These are phyloP conservation scores for Lucilia cuprina DNA, from an alignment of 1,140 invertebrate species.

Conservation along the genomic window DNA sequence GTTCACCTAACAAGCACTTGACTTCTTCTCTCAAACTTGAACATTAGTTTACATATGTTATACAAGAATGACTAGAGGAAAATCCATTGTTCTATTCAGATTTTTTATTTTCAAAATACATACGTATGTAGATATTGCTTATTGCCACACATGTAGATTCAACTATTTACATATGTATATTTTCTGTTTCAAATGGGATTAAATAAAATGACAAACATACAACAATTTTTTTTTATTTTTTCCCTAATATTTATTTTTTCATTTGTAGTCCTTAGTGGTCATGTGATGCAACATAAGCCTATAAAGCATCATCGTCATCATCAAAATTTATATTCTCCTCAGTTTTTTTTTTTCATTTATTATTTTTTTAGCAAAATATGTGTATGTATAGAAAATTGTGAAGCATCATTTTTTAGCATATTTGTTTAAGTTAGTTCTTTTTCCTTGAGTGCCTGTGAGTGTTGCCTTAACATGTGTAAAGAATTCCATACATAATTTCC, in stretches of 20 bases:
- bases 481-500: not conserved
- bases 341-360: not conserved
- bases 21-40: not conserved
- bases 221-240: not conserved
- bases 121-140: not conserved
- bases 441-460: not conserved
- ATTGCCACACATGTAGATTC: not conserved
- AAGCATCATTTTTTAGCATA: too few species aligned
- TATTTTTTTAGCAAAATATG: too few species aligned
- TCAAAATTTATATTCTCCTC: not conserved
- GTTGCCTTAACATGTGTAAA: not conserved
- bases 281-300: slow-evolving; percentile 18
- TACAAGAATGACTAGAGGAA: not conserved
- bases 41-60: not conserved
- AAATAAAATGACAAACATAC: slow-evolving; percentile 17
- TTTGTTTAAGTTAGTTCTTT: not conserved
- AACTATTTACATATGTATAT: not conserved
- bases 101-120: not conserved
- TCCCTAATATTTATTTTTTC: not conserved
- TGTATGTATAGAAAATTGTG: too few species aligned
- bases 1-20: not conserved
- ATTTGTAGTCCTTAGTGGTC: not conserved
- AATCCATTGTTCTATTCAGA: not conserved
- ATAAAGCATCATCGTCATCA: slow-evolving; percentile 17
- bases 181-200: not conserved